Base-by-base conservation (phyloP, 2,797 vertebrate genomes). In the Aulostomus chinensis region DNA sequence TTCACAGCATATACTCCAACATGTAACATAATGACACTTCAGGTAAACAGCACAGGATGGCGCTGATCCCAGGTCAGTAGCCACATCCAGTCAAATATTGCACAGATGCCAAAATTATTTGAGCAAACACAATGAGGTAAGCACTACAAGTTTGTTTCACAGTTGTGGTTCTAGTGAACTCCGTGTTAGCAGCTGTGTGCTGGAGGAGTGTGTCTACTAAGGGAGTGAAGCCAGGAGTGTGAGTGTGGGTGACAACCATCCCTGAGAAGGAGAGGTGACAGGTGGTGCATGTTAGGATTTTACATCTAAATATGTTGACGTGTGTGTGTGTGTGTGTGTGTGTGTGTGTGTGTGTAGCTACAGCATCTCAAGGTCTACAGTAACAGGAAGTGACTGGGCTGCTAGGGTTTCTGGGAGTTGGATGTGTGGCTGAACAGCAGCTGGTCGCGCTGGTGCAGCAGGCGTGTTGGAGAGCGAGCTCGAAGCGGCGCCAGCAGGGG, bases 401-500 rank as follows among this genome's bases (percentile, higher is more conserved):
- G 42, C 32, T 76, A 65, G 17, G 54, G 74, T 46, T 73, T 81
- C 4, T 74, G 68, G 30, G 53, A 61, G 56, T 53, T 60, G 35
- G 77, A 64, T 1, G 71, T 28, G 29, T 78, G 77, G 57, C 79
- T 73, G 66, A 88, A 87, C 65, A 84, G 40, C 58, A 92, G 89
- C 78, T 89, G 92, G 85, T 89, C 90, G 42, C 91, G 91, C 76
- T 93, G 86, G 85, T 91, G 92, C 62, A 92, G 87, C 81, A 94
- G 91, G 69, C 86, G 93, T 4, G 91, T 90, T 32, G 92, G 92
- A 11, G 93, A 93, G 48, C 87, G 91, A 60, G 91, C 92, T 71
- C 91, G 86, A 18, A 95, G 85, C 0, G 92, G 90, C 2, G 88
- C 93, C 88, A 88, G 83, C 83, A 87, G 74, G 20, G 90, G 93